Percentiles rank a stretch among this genome's conserved stretches.
Conservation (phyloP, 2,797 vertebrate species). For the Acipenser transmontanus region DNA sequence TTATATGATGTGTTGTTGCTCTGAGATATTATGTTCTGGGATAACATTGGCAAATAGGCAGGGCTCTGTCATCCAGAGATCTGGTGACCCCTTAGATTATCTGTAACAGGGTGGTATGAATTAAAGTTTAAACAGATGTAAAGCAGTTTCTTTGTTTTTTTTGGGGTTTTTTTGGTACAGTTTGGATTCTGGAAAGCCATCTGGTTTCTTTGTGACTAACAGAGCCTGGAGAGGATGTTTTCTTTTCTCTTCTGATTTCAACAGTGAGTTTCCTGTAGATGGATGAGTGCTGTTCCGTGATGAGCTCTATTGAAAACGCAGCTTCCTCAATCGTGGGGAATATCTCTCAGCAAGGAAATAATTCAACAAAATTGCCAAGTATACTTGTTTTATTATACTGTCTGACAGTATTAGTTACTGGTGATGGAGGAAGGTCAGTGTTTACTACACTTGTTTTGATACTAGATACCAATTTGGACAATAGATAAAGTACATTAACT, state of each 20-base stretch:
- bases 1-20: conserved; percentile 35
- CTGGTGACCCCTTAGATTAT: conserved; percentile 34
- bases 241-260: conserved; percentile 19
- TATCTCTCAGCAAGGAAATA: background rate
- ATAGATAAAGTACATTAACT: too few species aligned
- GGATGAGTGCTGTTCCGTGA: conserved; percentile 10
- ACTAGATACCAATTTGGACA: too few species aligned
- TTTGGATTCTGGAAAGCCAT: conserved; percentile 17
- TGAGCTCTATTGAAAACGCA: conserved; percentile 11
- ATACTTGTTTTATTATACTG: background rate
- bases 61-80: background rate
- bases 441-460: too few species aligned
- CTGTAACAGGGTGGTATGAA: conserved; percentile 40
- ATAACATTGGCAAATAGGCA: conserved; percentile 21
- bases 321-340: background rate
- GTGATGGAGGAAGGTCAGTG: background rate
- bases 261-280: background rate
- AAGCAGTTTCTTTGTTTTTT: conserved; percentile 25
- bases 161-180: background rate
- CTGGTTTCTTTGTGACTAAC: conserved; percentile 24
- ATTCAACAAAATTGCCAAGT: background rate
- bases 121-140: conserved; percentile 54
- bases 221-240: conserved; percentile 26
- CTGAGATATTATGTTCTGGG: conserved; percentile 24
- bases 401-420: background rate